Conservation (phyloP, 2,797 vertebrate genomes). For the Ficedula albicollis region DNA sequence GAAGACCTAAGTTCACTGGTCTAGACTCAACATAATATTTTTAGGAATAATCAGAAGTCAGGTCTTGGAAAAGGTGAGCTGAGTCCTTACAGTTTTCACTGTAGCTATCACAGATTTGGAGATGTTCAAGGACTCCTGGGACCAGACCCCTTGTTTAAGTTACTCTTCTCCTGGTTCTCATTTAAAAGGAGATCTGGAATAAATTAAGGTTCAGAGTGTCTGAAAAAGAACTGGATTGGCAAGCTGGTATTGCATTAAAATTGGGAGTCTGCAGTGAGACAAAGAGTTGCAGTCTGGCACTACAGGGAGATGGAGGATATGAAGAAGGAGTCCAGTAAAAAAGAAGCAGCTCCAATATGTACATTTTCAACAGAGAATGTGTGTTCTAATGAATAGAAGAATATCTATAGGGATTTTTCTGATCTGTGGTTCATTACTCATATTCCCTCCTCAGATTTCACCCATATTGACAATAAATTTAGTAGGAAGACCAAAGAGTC, state of each 20-base stretch:
- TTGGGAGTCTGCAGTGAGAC: not conserved
- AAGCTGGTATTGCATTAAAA: constrained; percentile 11
- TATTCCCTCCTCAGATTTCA: constrained; percentile 63
- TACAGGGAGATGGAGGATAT: constrained; percentile 27
- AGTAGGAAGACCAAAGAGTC: not conserved
- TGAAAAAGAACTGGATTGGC: not conserved
- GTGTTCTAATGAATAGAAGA: constrained; percentile 54
- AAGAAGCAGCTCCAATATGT: constrained; percentile 36
- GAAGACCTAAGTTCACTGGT: not conserved
- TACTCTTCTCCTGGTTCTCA: constrained; percentile 16
- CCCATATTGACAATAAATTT: constrained; percentile 63
- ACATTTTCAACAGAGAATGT: constrained; percentile 43
- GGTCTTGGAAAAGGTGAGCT: not conserved
- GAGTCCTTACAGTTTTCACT: not conserved
- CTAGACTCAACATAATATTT: not conserved
- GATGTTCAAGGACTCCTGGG: not conserved
- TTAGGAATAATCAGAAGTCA: not conserved
- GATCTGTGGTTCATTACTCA: constrained; percentile 64
- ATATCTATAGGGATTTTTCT: constrained; percentile 59
- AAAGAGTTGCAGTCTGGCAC: constrained; percentile 22
- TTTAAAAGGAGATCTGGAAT: constrained; percentile 44
- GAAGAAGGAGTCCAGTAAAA: constrained; percentile 29
- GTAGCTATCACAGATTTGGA: not conserved
- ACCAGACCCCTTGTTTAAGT: not conserved
- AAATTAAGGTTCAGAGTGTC: constrained; percentile 4